These are phyloP conservation scores for Megalops atlanticus DNA, from an alignment of 2,113 vertebrate genomes.

Conservation along the genomic window DNA sequence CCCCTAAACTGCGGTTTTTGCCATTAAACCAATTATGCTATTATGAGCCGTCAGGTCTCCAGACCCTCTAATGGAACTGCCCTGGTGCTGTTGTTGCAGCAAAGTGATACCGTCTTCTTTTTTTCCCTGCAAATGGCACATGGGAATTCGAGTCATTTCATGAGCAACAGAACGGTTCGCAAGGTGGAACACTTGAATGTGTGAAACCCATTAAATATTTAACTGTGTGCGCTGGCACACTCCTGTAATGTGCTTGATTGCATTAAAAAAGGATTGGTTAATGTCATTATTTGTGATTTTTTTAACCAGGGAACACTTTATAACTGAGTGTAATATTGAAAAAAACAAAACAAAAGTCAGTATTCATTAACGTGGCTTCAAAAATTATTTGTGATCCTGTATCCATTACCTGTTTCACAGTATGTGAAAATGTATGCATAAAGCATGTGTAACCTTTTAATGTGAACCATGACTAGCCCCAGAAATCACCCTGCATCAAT, in stretches of 20 bases:
- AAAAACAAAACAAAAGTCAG: no score
- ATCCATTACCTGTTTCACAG: neutral
- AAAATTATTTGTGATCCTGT: no score
- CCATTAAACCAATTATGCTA: constrained; percentile 62
- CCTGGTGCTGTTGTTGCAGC: constrained; percentile 33
- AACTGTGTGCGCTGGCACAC: neutral
- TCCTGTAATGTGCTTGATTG: neutral
- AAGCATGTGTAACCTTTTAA: neutral
- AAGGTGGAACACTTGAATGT: neutral
- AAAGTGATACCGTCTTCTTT: constrained; percentile 26
- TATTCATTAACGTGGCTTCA: no score
- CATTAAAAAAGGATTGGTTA: neutral
- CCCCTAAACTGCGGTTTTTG: constrained; percentile 53
- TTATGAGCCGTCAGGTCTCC: constrained; percentile 46
- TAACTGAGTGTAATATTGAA: neutral
- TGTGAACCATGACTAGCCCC: neutral
- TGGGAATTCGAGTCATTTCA: neutral
- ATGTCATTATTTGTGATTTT: neutral
- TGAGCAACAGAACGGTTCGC: neutral
- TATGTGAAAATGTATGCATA: neutral
- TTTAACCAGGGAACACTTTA: neutral
- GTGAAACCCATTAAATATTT: neutral
- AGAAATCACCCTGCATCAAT: neutral
- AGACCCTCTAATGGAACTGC: constrained; percentile 42
- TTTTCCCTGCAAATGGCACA: constrained; percentile 16